Evolutionary conservation across 2,113 vertebrate genomes (phyloP).

Genomic region (Tachuris rubrigastra): DNA sequence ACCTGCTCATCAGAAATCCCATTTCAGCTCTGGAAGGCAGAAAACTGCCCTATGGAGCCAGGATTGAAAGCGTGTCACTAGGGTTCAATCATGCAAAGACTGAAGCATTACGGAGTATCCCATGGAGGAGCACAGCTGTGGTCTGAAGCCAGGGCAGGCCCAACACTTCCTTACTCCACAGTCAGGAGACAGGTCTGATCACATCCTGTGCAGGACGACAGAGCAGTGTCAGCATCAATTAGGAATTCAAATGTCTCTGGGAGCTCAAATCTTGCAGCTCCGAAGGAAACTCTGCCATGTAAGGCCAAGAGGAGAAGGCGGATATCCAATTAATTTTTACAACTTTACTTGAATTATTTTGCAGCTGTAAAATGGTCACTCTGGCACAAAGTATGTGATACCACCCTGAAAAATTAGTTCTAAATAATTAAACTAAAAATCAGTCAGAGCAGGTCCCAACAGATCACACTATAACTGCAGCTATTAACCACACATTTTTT

Average conservation of each 20-base stretch:
- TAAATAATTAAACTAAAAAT: slow-evolving; percentile 40
- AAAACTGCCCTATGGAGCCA: neutral
- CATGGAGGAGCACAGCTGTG: neutral
- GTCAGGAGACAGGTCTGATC: neutral
- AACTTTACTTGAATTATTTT: neutral
- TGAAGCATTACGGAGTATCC: neutral
- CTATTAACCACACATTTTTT: slow-evolving; percentile 29
- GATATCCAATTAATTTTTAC: neutral
- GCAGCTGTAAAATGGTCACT: neutral
- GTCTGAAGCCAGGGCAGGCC: neutral
- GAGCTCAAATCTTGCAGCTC: neutral
- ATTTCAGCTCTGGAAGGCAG: neutral
- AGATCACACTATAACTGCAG: slow-evolving; percentile 2
- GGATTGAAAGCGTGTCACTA: neutral
- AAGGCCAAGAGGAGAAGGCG: neutral
- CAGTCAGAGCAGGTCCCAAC: neutral
- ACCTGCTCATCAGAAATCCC: neutral
- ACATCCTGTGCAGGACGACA: fast-evolving
- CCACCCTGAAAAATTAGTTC: slow-evolving; percentile 16
- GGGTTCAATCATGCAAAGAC: neutral
- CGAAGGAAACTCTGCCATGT: neutral
- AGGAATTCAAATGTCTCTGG: neutral
- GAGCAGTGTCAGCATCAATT: neutral
- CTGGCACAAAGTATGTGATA: neutral
- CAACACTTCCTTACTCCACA: fast-evolving